Base-by-base conservation (phyloP, 2,113 vertebrate genomes). In the Telmatochromis brachygnathus region DNA sequence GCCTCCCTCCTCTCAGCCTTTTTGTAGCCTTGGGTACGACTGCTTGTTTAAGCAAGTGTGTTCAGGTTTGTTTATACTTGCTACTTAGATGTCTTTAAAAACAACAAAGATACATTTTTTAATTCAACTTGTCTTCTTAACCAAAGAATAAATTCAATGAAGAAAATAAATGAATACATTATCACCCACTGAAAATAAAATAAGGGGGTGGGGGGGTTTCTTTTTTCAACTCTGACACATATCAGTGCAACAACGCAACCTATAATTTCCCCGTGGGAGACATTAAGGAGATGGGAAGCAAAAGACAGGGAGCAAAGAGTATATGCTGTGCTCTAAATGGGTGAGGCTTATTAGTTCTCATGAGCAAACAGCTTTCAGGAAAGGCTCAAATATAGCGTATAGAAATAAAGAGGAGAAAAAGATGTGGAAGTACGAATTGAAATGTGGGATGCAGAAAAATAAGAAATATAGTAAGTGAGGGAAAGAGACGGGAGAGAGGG, bases 1-100 rank as follows among this genome's bases (percentile, higher is more conserved):
- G 15, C 84, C 81, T 75, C 51, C 82, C 53, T 77, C 54, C 75
- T 81, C 28, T 26, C 70, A 47, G 23, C 81, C 82, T 81, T 82
- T 83, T 42, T 87, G 42, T 92, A 87, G 88, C 93, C 89, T 92
- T 90, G 92, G 85, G 87, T 37, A 65, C 19, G 6, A 81, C 13
- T 54, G 62, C 62, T 47, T 83, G 45, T 70, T 37, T 45, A 56
- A 60, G 73, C 79, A 86, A 58, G 83, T 21, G 79, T 60, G 81
- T 84, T 55, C 45, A 35, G 58, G 28, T 73, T 17, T 70, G 13
- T 51, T 4, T 9, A 26, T 60, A 60, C 6, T 65, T 85, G 33
- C 83, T 37, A 80, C n/a, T 68, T 28, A 87, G 42, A 84, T 81
- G 13, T 45, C 30, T 83, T 83, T 65, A 82, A 45, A 47, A 14